Percentiles rank a stretch among this genome's conserved stretches.
phyloP scores from a whole-genome alignment of 2,888 invertebrate species.

The Caradrina kadenii region DNA sequence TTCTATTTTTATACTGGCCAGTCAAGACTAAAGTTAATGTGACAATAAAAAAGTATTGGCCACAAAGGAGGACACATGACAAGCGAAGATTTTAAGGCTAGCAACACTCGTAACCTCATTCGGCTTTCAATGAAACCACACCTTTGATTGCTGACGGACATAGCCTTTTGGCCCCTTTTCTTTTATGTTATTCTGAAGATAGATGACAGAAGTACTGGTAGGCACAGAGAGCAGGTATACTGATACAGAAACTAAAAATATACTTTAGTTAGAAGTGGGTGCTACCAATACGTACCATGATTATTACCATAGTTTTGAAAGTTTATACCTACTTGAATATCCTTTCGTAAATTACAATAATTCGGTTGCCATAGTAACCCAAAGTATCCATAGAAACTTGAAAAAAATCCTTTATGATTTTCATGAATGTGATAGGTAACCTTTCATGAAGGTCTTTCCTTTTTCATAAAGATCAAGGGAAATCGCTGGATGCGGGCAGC shows the following conservation, averaged over 20 bases:
- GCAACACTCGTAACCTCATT: conserved; percentile 54
- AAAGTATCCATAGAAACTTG: too few relatives aligned
- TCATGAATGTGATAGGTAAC: too few relatives aligned
- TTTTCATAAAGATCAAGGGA: too few relatives aligned
- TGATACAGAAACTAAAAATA: too few relatives aligned
- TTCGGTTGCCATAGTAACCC: too few relatives aligned
- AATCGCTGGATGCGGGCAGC: too few relatives aligned
- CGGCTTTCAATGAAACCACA: conserved; percentile 60
- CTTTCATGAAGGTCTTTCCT: too few relatives aligned
- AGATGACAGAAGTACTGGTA: conserved; percentile 32
- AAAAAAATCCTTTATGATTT: too few relatives aligned
- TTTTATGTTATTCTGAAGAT: conserved; percentile 24
- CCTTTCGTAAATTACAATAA: not conserved
- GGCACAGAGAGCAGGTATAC: not conserved
- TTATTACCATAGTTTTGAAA: too few relatives aligned
- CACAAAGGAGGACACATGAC: conserved; percentile 36
- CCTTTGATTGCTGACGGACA: conserved; percentile 70
- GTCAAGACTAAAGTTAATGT: conserved; percentile 11
- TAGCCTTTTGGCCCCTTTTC: conserved; percentile 59
- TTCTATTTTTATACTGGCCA: conserved; percentile 40
- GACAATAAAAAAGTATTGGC: conserved; percentile 26
- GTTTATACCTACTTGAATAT: too few relatives aligned
- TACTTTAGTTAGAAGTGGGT: not conserved
- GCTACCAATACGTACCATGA: not conserved
- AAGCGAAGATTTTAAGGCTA: conserved; percentile 27